These are phyloP conservation scores for Phylloscopus whistleri DNA, from an alignment of 2,113 vertebrate species.

Conservation along the genomic window DNA sequence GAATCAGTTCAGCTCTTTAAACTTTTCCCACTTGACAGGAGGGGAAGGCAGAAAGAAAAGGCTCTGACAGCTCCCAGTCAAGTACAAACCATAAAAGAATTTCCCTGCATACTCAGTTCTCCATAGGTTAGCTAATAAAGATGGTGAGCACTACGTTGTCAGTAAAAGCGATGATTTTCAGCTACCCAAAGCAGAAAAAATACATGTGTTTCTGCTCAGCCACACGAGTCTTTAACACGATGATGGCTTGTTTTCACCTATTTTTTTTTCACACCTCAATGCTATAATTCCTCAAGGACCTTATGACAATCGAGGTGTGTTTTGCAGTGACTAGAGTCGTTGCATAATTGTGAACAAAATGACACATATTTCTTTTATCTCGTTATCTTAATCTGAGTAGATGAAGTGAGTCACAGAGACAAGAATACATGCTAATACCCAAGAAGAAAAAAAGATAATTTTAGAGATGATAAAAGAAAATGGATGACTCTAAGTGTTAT, in stretches of 20 bases:
- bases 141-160: background rate
- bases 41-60: background rate
- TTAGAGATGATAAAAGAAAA: background rate
- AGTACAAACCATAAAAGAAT: background rate
- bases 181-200: background rate
- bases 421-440: background rate
- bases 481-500: background rate
- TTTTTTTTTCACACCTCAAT: background rate
- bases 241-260: background rate
- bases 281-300: background rate
- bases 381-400: background rate
- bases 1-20: background rate
- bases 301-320: background rate
- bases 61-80: background rate
- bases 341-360: background rate
- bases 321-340: background rate
- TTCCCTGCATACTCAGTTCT: background rate
- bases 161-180: background rate
- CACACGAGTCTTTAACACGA: background rate
- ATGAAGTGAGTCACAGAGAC: conserved; percentile 27
- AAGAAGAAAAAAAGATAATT: background rate
- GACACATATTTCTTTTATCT: background rate
- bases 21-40: background rate
- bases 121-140: background rate
- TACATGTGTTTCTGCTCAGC: background rate